Percentiles rank a stretch among this genome's conserved stretches.
Conservation (phyloP, 2,888 invertebrate species). For the Melipona beecheii region DNA sequence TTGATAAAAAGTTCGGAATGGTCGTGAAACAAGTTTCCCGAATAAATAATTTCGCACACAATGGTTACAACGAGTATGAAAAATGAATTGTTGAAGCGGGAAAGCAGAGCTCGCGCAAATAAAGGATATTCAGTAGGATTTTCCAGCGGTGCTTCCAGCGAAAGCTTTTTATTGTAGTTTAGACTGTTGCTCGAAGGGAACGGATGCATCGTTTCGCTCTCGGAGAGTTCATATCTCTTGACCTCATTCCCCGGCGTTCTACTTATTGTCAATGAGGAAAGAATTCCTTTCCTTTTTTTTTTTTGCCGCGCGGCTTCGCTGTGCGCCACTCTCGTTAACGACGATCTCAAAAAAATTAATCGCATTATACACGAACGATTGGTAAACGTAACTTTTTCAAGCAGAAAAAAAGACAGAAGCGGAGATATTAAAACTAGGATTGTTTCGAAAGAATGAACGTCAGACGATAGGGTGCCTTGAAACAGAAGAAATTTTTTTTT, state of each 20-base stretch:
- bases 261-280: conserved; percentile 47
- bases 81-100: background rate
- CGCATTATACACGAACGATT: background rate
- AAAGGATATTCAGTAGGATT: background rate
- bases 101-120: background rate
- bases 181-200: background rate
- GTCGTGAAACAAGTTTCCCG: too few species aligned
- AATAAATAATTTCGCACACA: background rate
- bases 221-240: conserved; percentile 53
- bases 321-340: conserved; percentile 19
- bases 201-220: conserved; percentile 24
- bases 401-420: background rate
- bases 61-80: background rate
- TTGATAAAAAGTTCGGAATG: too few species aligned
- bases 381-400: background rate
- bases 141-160: background rate
- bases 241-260: conserved; percentile 50
- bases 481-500: too few species aligned
- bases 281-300: conserved; percentile 18
- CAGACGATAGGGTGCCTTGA: too few species aligned
- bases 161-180: conserved; percentile 1
- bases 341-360: conserved; percentile 29
- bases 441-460: background rate
- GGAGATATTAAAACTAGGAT: background rate
- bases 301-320: background rate